Evolutionary conservation across 2,888 invertebrate species (phyloP), one percentile per base, ranked within the genome.

Genomic region (Athrips mouffetella): DNA sequence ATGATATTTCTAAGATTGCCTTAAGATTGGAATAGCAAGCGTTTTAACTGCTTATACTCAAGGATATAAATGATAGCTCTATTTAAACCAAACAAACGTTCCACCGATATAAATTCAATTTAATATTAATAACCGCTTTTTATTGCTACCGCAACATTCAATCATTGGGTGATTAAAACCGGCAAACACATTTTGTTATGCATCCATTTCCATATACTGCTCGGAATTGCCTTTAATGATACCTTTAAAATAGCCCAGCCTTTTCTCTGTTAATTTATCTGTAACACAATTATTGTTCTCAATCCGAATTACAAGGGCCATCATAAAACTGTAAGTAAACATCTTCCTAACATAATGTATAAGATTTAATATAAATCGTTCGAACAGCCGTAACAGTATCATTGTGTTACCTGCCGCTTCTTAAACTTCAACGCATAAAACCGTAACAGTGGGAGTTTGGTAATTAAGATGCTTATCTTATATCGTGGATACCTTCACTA

Each of bases 201-300:
- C 70, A 68, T 73, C 67, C 64, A 69, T 67, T 66, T 57, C 64
- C 55, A 62, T 62, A 59, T 49, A 55, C 52, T 60, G 59, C 62
- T 64, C 58, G 60, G 15, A 40, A 76, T 73, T 70, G 62, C 65
- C 64, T 73, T 72, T 73, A 71, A 76, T 72, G 67, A 70, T 68
- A 74, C 58, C 57, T 59, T 64, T 65, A 63, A 55, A 58, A 63
- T 61, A 58, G 61, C 41, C 58, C 64, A 48, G 60, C 67, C 70
- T 54, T 65, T 74, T 70, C 52, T 63, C 63, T 74, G 74, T 73
- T 65, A 49, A 49, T 48, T 48, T 53, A 50, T 40, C 31, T 18
- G 29, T 47, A 30, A 47, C 18, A 7, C 16, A 11, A 44, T 42
- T 39, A 35, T 44, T 42, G 35, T 29, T 41, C 15, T n/a, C 29